These are phyloP conservation scores for Theristus sp. DNA, from an alignment of 2,888 invertebrate species.

Conservation along the genomic window DNA sequence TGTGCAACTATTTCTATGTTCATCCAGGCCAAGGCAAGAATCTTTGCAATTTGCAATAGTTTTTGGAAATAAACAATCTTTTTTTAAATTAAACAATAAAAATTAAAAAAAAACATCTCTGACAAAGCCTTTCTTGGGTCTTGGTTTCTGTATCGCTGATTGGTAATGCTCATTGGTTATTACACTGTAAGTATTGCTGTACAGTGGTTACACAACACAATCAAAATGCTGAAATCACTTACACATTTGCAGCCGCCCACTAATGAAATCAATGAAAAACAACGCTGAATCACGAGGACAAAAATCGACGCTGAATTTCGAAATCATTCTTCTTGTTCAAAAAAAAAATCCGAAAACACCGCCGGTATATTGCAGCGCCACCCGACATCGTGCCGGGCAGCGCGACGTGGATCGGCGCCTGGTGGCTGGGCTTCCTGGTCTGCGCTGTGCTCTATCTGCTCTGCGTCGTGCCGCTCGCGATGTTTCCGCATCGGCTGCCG, in stretches of 20 bases:
- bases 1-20: conserved; percentile 15
- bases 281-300: no score
- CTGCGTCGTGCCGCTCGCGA: conserved; percentile 44
- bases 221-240: no score
- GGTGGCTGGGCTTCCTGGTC: conserved; percentile 49
- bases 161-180: no score
- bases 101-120: background rate
- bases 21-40: conserved; percentile 6
- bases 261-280: no score
- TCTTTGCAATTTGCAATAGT: background rate
- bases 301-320: background rate
- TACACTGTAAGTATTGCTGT: no score
- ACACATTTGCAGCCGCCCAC: no score
- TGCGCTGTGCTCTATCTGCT: conserved; percentile 41
- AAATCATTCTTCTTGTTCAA: background rate
- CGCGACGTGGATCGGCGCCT: conserved; percentile 54
- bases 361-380: conserved; percentile 14
- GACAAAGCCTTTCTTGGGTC: background rate
- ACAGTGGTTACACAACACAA: no score
- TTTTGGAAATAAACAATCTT: background rate
- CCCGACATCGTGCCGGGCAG: conserved; percentile 45
- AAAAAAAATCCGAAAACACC: no score
- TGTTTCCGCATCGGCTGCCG: conserved; percentile 43
- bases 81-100: background rate
- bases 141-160: no score